A percentile compares a stretch with the other conserved stretches of the same genome.
phyloP scores from a whole-genome alignment of 1,140 invertebrate genomes.

The Neodiprion pinetum region DNA sequence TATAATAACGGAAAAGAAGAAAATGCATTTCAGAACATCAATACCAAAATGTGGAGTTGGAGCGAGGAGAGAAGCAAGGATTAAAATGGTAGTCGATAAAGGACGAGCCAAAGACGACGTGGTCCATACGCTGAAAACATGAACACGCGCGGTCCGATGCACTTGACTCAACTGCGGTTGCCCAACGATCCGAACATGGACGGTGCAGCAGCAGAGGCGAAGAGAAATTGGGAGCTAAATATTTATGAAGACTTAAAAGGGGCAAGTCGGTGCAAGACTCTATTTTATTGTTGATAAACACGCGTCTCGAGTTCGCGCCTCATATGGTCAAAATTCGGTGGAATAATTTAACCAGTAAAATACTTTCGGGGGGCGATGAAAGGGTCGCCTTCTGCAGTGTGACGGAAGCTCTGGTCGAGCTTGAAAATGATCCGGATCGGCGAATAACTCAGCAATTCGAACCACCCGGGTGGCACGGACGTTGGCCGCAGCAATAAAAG shows the following conservation, averaged over 20 bases:
- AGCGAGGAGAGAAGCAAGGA: constrained; percentile 22
- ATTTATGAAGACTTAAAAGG: constrained; percentile 43
- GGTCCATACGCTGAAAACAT: constrained; percentile 33
- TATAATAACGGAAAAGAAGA: background rate
- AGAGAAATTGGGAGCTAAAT: constrained; percentile 46
- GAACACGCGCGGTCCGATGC: constrained; percentile 31
- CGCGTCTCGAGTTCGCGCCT: background rate
- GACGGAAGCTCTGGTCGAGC: too few species aligned
- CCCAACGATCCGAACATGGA: constrained; percentile 37
- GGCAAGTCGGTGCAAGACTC: constrained; percentile 28
- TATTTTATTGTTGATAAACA: background rate
- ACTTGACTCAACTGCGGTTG: constrained; percentile 40
- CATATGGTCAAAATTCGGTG: background rate
- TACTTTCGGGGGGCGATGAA: too few species aligned
- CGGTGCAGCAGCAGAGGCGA: constrained; percentile 23
- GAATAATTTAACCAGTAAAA: background rate
- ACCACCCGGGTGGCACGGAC: too few species aligned
- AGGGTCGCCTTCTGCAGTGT: too few species aligned
- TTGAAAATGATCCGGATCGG: too few species aligned
- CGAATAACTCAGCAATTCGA: too few species aligned
- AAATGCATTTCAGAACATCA: background rate
- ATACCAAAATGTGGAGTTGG: background rate
- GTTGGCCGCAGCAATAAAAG: background rate
- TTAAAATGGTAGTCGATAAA: constrained; percentile 32
- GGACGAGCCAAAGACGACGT: constrained; percentile 21